Evolutionary conservation across 2,797 vertebrate genomes (phyloP).

Genomic region (Morelia viridis): DNA sequence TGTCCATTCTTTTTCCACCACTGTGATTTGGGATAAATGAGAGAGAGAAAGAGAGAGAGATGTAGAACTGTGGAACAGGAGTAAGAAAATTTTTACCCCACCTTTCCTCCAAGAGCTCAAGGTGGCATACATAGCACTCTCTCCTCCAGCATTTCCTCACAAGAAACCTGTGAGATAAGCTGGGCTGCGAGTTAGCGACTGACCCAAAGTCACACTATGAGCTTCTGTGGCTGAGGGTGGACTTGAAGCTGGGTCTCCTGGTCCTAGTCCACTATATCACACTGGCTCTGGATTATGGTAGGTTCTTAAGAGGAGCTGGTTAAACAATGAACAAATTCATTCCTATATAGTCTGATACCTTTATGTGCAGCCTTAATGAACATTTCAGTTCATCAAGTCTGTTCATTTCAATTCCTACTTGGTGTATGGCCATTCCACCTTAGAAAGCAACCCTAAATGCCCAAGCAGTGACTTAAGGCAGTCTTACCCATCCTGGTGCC

Average conservation of each 20-base stretch:
- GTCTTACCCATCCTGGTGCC: neutral
- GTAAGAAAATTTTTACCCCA: neutral
- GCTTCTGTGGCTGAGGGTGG: neutral
- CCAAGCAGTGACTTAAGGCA: neutral
- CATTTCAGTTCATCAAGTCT: neutral
- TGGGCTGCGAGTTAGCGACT: neutral
- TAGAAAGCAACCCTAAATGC: neutral
- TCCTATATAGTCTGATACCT: neutral
- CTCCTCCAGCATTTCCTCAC: neutral
- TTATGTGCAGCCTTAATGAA: neutral
- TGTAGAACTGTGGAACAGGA: neutral
- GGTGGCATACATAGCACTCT: neutral
- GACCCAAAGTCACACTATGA: neutral
- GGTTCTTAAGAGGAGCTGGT: neutral
- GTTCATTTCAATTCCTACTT: neutral
- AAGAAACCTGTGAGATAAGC: neutral
- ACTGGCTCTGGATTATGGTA: neutral
- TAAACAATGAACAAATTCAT: neutral
- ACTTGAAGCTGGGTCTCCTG: neutral
- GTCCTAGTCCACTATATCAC: neutral
- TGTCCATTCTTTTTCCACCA: constrained; percentile 12
- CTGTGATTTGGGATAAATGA: neutral
- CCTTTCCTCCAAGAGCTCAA: neutral
- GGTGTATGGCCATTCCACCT: neutral
- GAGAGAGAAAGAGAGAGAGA: neutral